A percentile compares a stretch with the other conserved stretches of the same genome.
phyloP scores from a whole-genome alignment of 2,113 vertebrate genomes.

The Otis tarda region DNA sequence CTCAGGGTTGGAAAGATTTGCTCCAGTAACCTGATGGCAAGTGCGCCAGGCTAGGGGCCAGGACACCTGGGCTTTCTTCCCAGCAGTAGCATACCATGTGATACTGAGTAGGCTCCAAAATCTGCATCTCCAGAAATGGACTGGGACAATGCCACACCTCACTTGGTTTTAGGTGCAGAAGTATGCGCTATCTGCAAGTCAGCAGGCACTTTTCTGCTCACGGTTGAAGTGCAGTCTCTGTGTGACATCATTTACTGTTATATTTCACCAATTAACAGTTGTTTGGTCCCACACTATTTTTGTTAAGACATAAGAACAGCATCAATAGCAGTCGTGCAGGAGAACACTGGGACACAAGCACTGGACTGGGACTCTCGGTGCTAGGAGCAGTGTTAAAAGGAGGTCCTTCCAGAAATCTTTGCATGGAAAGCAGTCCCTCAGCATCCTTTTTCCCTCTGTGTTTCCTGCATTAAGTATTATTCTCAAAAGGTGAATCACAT shows the following conservation, averaged over 20 bases:
- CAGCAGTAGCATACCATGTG: fast-evolving
- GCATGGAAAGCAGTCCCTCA: background rate
- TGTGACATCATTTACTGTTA: background rate
- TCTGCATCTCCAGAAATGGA: background rate
- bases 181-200: background rate
- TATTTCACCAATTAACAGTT: background rate
- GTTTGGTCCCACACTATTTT: background rate
- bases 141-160: background rate
- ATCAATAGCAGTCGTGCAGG: background rate
- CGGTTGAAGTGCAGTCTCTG: background rate
- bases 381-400: background rate
- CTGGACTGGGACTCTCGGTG: background rate
- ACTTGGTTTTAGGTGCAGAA: background rate
- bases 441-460: background rate
- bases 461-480: background rate
- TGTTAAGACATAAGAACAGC: background rate
- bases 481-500: background rate
- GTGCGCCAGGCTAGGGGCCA: background rate
- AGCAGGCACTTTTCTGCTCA: background rate
- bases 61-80: background rate
- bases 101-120: background rate
- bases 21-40: background rate
- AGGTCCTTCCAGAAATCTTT: background rate
- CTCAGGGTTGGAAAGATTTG: background rate
- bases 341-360: background rate